Evolutionary conservation across 1,140 invertebrate species (phyloP).

Genomic region (Theocolax elegans): DNA sequence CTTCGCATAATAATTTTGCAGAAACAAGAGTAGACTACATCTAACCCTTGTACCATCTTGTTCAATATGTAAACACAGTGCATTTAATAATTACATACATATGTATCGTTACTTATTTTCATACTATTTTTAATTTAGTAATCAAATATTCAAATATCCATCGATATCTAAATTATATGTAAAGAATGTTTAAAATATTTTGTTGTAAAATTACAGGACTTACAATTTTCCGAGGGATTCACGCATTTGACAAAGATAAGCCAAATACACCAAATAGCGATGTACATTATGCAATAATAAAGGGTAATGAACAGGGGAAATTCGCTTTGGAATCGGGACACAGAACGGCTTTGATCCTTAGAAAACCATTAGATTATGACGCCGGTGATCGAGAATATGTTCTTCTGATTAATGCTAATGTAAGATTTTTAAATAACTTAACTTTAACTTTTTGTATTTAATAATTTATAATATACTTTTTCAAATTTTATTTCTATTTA

Average conservation of each 20-base stretch:
- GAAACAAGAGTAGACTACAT: no score
- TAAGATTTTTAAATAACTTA: constrained; percentile 69
- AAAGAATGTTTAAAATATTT: no score
- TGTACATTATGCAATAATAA: constrained; percentile 83
- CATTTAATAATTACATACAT: no score
- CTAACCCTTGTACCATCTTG: no score
- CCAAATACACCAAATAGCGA: constrained; percentile 91
- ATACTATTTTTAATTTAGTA: no score
- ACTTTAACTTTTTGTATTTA: no score
- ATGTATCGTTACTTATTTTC: no score
- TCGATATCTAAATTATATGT: no score
- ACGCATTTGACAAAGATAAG: constrained; percentile 83
- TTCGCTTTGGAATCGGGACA: constrained; percentile 84
- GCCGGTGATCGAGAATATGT: constrained; percentile 79
- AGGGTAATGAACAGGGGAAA: constrained; percentile 79
- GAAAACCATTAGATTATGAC: constrained; percentile 82
- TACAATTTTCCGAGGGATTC: constrained; percentile 84
- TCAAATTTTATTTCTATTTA: neutral
- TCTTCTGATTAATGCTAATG: constrained; percentile 80
- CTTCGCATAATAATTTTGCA: neutral
- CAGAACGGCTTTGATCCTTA: constrained; percentile 78
- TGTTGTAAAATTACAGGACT: constrained; percentile 74
- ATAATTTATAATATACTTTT: no score
- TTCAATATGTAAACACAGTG: no score
- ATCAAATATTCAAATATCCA: no score